A percentile compares a stretch with the other conserved stretches of the same genome.
phyloP scores from a whole-genome alignment of 2,888 invertebrate genomes.

The Perdita meconis region DNA sequence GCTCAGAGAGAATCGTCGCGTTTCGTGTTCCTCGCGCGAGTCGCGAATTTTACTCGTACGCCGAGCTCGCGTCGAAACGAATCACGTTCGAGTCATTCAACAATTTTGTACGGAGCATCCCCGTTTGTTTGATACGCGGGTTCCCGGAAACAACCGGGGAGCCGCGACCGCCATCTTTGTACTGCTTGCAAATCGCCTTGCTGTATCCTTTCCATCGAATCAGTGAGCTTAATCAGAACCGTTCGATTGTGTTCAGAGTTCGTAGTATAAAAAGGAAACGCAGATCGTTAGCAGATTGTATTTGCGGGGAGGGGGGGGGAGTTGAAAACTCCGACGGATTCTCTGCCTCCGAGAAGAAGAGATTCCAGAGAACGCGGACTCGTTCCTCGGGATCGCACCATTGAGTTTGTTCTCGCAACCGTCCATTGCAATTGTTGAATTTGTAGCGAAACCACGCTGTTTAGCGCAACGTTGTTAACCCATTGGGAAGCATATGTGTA shows the following conservation, averaged over 20 bases:
- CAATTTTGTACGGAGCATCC: not conserved
- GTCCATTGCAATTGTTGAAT: constrained; percentile 77
- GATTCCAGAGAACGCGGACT: constrained; percentile 22
- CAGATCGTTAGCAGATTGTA: not conserved
- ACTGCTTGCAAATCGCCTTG: constrained; percentile 9
- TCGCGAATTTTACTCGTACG: not conserved
- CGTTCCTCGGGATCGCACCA: constrained; percentile 56
- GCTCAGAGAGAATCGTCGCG: constrained; percentile 26
- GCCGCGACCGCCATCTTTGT: not conserved
- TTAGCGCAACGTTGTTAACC: constrained; percentile 69
- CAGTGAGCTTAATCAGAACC: constrained; percentile 14
- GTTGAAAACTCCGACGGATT: not conserved
- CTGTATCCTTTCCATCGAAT: not conserved
- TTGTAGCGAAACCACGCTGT: constrained; percentile 68
- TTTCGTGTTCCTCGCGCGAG: constrained; percentile 23
- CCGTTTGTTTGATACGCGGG: not conserved
- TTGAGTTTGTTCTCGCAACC: constrained; percentile 72
- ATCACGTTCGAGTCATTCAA: constrained; percentile 2
- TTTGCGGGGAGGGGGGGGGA: too few relatives aligned
- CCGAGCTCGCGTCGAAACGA: not conserved
- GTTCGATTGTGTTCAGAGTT: constrained; percentile 10
- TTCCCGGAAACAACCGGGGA: not conserved
- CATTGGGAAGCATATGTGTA: constrained; percentile 29
- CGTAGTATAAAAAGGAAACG: not conserved
- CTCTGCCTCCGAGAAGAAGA: constrained; percentile 2